Evolutionary conservation across 2,113 vertebrate species (phyloP), one percentile per base, ranked within the genome.

Genomic region (Chascanopsetta lugubris): DNA sequence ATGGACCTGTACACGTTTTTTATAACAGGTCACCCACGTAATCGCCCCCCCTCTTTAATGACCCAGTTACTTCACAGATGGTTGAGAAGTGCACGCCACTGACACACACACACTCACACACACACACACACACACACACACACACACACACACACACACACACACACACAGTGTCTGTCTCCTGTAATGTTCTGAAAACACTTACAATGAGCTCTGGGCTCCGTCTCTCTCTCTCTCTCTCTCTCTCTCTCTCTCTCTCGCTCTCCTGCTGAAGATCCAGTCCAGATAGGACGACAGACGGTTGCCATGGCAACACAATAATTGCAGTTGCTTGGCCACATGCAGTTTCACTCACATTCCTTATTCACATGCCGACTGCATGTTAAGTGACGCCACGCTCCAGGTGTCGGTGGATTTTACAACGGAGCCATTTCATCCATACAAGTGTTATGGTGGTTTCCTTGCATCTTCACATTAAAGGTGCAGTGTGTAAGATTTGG

Each of bases 31-130:
- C 24, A 22, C 49, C 30, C 53, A 46, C 49, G 60, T 48, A 78
- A 63, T 54, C 75, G 58, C 42, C 71, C 46, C 43, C 48, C 50
- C 4, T 32, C 50, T 3, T 32, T 80, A 79, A 74, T 69, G 62
- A 66, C 48, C 69, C 69, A 63, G 75, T 67, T 24, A 70, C 65
- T 79, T 76, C 47, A 79, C 6, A 61, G 61, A 50, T 58, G 64
- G 45, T 30, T 71, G 53, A 20, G 25, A 13, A 32, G 20, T 27
- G 50, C 20, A 54, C n/a, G 6, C 45, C 43, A 21, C 43, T 21
- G 18, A 46, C 43, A 21, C 20, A 46, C 20, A 10, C 20, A 12
- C 43, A 11, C 40, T 8, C 40, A 20, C 40, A 20, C 40, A 20
- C 40, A 43, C 20, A 21, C 12, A 21, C 18, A 21, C 42, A 45